These are phyloP conservation scores for Branchinecta lynchi DNA, from an alignment of 1,140 invertebrate genomes.

Conservation along the genomic window DNA sequence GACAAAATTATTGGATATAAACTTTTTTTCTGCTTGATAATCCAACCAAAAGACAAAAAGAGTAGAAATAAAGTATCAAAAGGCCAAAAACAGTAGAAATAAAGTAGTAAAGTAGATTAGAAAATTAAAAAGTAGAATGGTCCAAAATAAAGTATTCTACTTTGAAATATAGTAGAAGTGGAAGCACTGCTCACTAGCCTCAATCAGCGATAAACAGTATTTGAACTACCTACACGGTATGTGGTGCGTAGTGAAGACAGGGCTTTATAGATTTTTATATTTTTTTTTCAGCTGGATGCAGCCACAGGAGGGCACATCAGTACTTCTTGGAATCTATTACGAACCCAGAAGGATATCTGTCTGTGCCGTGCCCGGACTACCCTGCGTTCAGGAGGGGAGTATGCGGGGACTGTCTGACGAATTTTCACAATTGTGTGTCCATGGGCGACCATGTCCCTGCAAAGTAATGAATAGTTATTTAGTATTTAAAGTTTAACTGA, in stretches of 20 bases:
- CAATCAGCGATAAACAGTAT: not conserved
- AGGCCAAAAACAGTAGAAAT: too few relatives aligned
- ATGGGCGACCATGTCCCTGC: constrained; percentile 17
- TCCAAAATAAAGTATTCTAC: too few relatives aligned
- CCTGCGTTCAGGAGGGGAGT: constrained; percentile 24
- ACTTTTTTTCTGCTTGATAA: too few relatives aligned
- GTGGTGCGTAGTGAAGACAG: not conserved
- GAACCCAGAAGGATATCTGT: constrained; percentile 13
- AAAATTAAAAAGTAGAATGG: too few relatives aligned
- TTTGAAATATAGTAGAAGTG: too few relatives aligned
- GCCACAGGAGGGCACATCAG: constrained; percentile 14
- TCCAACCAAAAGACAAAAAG: too few relatives aligned
- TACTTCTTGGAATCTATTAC: constrained; percentile 19
- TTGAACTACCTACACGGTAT: too few relatives aligned
- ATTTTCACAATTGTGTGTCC: constrained; percentile 18
- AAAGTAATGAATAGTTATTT: not conserved
- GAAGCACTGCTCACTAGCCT: too few relatives aligned
- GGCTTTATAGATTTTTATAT: not conserved
- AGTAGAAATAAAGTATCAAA: too few relatives aligned
- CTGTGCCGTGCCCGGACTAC: constrained; percentile 23
- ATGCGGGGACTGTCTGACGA: constrained; percentile 24
- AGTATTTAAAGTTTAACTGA: too few relatives aligned
- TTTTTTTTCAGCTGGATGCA: constrained; percentile 15
- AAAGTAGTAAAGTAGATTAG: too few relatives aligned
- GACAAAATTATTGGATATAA: too few relatives aligned